phyloP scores from a whole-genome alignment of 1,140 invertebrate genomes.

The Phocides pigmalion region DNA sequence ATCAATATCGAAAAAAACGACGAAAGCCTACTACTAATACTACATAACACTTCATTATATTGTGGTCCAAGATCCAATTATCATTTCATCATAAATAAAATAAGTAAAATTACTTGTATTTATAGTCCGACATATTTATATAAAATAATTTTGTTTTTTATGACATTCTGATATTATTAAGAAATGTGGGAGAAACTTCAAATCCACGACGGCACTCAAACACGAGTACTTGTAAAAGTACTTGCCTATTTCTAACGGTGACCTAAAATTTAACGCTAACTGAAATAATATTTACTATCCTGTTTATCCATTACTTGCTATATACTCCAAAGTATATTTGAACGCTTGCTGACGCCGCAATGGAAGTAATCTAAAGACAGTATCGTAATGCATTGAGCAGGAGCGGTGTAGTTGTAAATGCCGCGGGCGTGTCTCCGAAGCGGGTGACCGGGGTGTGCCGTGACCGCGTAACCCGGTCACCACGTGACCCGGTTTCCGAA shows the following conservation, averaged over 20 bases:
- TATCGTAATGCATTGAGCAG: not conserved
- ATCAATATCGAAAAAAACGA: no score
- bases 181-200: slow-evolving; percentile 29
- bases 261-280: not conserved
- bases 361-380: not conserved
- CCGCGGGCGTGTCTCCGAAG: slow-evolving; percentile 58
- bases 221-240: slow-evolving; percentile 15
- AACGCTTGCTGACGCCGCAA: not conserved
- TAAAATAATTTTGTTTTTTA: not conserved
- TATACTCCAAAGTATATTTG: not conserved
- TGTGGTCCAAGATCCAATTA: no score
- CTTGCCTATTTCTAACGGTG: slow-evolving; percentile 13
- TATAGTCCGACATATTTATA: no score
- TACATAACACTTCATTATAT: no score
- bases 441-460: slow-evolving; percentile 60
- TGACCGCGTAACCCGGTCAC: slow-evolving; percentile 73
- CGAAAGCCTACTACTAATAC: no score
- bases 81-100: no score
- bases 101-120: no score
- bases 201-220: slow-evolving; percentile 37
- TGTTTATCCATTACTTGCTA: slow-evolving; percentile 1
- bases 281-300: not conserved
- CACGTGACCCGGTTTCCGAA: slow-evolving; percentile 59
- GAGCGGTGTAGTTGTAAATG: slow-evolving; percentile 12
- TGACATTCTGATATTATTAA: not conserved